Percentiles rank a stretch among this genome's conserved stretches.
These are phyloP conservation scores for Bubo bubo DNA, from an alignment of 2,113 vertebrate species.

Conservation along the genomic window DNA sequence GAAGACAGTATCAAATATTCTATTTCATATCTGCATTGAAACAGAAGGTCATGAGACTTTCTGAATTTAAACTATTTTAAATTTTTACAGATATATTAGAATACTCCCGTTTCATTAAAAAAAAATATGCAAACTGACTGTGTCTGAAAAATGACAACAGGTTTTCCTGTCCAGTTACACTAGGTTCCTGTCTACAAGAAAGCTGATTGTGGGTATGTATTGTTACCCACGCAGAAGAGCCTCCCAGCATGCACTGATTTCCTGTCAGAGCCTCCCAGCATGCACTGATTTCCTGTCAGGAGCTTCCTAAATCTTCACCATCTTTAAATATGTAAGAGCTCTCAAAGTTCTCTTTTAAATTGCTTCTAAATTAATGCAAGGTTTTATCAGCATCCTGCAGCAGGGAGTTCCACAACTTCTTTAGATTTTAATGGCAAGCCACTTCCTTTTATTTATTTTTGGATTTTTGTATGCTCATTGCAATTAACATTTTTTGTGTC, in stretches of 20 bases:
- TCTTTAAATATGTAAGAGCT: neutral
- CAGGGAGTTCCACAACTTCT: neutral
- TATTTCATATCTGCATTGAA: neutral
- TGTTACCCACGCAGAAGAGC: neutral
- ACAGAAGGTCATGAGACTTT: neutral
- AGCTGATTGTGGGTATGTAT: neutral
- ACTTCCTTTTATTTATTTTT: neutral
- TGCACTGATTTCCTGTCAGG: neutral
- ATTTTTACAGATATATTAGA: neutral
- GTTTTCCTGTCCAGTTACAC: neutral
- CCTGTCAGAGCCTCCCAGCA: neutral
- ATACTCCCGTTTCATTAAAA: neutral
- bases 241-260: neutral
- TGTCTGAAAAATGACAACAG: neutral
- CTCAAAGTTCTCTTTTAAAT: neutral
- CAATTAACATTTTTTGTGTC: neutral
- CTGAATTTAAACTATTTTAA: neutral
- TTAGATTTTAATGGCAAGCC: fast-evolving
- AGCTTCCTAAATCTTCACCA: neutral
- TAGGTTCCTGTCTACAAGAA: neutral
- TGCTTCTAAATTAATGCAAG: neutral
- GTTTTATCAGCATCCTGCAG: neutral
- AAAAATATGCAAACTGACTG: neutral
- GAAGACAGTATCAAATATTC: neutral
- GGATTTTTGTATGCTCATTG: neutral